Conservation (phyloP, 2,797 vertebrate genomes). For the Erpetoichthys calabaricus region DNA sequence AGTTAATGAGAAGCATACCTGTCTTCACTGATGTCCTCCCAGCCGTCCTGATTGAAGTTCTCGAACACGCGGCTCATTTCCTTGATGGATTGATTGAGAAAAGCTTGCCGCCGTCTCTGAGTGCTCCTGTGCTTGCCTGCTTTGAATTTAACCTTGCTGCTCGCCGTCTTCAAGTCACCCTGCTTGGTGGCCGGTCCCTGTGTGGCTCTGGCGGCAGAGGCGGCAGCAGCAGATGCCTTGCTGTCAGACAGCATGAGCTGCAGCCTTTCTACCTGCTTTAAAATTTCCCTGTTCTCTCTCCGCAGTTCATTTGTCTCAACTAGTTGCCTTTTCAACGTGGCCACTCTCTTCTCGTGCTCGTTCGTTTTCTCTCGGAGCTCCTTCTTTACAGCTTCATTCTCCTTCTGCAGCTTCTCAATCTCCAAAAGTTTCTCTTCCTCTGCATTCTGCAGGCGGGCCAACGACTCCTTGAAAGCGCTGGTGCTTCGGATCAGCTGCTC, state of each 20-base stretch:
- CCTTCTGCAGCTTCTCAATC: conserved; percentile 32
- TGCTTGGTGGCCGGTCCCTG: conserved; percentile 26
- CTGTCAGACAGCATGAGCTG: conserved; percentile 51
- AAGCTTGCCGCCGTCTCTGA: conserved; percentile 50
- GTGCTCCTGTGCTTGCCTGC: conserved; percentile 51
- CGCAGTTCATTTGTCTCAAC: conserved; percentile 32
- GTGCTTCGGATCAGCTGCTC: conserved; percentile 50
- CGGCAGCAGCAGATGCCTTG: conserved; percentile 44
- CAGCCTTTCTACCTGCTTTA: conserved; percentile 48
- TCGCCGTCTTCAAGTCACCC: conserved; percentile 35
- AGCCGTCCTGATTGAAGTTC: conserved; percentile 81
- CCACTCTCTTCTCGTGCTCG: conserved; percentile 47
- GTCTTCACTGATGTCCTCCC: conserved; percentile 87
- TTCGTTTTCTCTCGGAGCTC: conserved; percentile 40
- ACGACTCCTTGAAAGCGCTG: conserved; percentile 42
- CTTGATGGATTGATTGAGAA: conserved; percentile 76
- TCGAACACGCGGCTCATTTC: conserved; percentile 65
- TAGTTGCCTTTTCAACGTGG: conserved; percentile 44
- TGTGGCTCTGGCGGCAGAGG: conserved; percentile 8
- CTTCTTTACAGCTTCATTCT: conserved; percentile 37
- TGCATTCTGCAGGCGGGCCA: conserved; percentile 45
- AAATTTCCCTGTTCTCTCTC: conserved; percentile 41
- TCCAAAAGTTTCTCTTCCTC: conserved; percentile 38
- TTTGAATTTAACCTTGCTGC: conserved; percentile 69
- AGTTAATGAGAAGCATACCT: conserved; percentile 92